Percentiles rank a stretch among this genome's conserved stretches.
Conservation (phyloP, 1,140 invertebrate genomes). For the Teleopsis dalmanni region DNA sequence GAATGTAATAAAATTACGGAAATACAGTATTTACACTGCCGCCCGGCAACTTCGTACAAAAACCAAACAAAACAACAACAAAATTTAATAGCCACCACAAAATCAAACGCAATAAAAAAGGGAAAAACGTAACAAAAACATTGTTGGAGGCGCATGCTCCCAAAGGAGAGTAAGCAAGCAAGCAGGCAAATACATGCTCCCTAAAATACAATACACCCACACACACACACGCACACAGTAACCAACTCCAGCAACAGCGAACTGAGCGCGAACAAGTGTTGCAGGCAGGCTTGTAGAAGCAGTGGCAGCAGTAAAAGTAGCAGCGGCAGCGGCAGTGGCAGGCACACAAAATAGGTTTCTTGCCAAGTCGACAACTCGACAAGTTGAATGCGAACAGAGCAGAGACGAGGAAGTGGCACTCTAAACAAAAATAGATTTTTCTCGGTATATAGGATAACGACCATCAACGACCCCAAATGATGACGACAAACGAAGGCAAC, state of each 20-base stretch:
- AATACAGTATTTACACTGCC: too few species aligned
- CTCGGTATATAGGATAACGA: conserved; percentile 45
- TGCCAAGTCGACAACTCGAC: not conserved
- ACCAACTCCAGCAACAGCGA: too few species aligned
- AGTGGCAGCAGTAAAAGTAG: not conserved
- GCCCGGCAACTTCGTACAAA: too few species aligned
- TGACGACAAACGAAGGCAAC: conserved; percentile 3
- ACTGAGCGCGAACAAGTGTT: not conserved
- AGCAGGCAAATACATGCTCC: not conserved
- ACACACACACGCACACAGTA: too few species aligned
- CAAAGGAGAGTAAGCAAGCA: not conserved
- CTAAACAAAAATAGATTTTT: conserved; percentile 39
- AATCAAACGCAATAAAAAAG: too few species aligned
- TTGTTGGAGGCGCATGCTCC: conserved; percentile 6
- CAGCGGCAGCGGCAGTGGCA: not conserved
- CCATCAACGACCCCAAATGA: conserved; percentile 43
- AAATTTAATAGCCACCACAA: too few species aligned
- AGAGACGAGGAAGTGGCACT: conserved; percentile 1
- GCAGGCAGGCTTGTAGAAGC: not conserved
- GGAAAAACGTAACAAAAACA: too few species aligned
- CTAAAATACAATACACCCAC: too few species aligned
- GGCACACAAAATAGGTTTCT: not conserved
- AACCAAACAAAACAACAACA: too few species aligned
- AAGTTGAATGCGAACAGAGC: not conserved
- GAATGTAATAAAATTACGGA: too few species aligned